phyloP scores from a whole-genome alignment of 2,113 vertebrate genomes.

The Phainopepla nitens region DNA sequence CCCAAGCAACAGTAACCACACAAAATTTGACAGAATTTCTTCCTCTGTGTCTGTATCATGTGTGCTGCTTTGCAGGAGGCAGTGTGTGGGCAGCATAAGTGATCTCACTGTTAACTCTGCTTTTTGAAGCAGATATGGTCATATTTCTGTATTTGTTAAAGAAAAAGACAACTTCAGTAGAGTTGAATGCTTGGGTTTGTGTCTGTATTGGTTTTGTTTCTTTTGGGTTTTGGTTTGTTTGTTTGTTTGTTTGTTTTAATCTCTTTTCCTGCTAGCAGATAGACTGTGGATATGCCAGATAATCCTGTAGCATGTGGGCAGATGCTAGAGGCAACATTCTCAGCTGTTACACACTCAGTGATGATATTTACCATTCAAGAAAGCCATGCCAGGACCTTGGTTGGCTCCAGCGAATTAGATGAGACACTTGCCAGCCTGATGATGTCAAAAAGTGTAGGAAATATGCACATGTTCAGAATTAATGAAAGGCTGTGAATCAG shows the following conservation, averaged over 20 bases:
- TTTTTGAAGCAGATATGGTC: neutral
- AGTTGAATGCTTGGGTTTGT: neutral
- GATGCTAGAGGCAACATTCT: conserved; percentile 28
- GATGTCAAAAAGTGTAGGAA: conserved; percentile 1
- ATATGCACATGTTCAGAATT: neutral
- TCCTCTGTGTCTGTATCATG: neutral
- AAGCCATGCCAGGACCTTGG: neutral
- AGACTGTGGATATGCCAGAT: conserved; percentile 3
- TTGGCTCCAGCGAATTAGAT: neutral
- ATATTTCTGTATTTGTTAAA: neutral
- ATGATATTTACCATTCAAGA: conserved; percentile 22
- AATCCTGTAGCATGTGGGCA: conserved; percentile 44
- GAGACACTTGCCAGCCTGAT: conserved; percentile 27
- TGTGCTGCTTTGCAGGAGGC: neutral
- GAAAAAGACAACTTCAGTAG: neutral
- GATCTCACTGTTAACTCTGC: neutral
- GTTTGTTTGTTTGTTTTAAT: neutral
- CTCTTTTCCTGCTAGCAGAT: neutral
- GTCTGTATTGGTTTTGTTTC: neutral
- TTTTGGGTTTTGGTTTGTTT: neutral
- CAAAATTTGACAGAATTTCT: conserved; percentile 50
- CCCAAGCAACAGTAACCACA: conserved; percentile 63
- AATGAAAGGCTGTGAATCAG: neutral
- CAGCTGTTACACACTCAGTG: conserved; percentile 7
- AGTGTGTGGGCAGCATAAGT: neutral